Base-by-base conservation (phyloP, 2,888 invertebrate genomes). In the Acrobasis suavella region DNA sequence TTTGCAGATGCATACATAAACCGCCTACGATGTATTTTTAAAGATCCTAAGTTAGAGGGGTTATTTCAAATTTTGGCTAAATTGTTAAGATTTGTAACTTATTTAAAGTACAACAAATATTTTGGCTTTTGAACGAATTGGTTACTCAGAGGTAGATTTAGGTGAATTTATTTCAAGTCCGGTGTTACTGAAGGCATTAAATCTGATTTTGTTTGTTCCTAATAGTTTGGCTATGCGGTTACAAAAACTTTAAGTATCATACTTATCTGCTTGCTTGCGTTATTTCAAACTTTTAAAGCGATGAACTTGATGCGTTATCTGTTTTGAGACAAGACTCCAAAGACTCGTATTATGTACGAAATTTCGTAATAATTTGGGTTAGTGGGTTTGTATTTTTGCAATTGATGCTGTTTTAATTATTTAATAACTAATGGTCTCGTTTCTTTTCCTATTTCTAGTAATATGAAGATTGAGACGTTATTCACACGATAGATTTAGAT, bases 341-440 rank as follows among this genome's bases (percentile, higher is more conserved):
- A 10, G 37, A 55, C 46, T 55, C 55, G 49, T 62, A 49, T 38
- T 61, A 38, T 61, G 58, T 42, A 51, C 37, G 17, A 62, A 66
- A 68, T 75, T 68, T 67, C 67, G 67, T 62, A 75, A 76, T 74
- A 64, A 81, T 78, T 72, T 77, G 68, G 80, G 80, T 80, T 75
- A 80, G 74, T 81, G 64, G 78, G 79, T 74, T 73, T 70, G 63
- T 65, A 70, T 71, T 72, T 72, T 69, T 73, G 72, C 64, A 70
- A 70, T 62, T 64, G 62, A 60, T 66, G 65, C 60, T 69, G 46
- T 67, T 63, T 64, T 46, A 64, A 69, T 69, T 69, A 72, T 72
- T 71, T 66, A 68, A 69, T 71, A 70, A 59, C 61, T 52, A 37
- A 14, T 52, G 14, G 5, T 46, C 14, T 52, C 10, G 42, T 42